Evolutionary conservation across 92 coral and sea anemone species (phyloP).

Genomic region (Chrysogorgia sp.): DNA sequence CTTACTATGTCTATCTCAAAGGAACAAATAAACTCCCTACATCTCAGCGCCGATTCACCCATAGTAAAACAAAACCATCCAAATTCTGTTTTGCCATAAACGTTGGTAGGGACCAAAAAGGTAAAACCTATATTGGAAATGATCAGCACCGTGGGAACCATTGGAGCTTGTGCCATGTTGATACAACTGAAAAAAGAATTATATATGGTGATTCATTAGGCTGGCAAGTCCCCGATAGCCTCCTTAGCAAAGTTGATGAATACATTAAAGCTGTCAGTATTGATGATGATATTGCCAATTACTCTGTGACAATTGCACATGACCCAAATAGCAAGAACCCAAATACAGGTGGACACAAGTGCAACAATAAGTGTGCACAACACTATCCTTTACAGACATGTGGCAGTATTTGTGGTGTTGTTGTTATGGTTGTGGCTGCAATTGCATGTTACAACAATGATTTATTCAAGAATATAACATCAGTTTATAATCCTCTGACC

Average conservation of each 20-base stretch:
- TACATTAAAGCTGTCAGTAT: conserved; percentile 19
- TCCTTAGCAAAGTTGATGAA: conserved; percentile 32
- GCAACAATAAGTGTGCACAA: conserved; percentile 22
- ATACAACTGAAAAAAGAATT: conserved; percentile 12
- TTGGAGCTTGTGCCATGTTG: conserved; percentile 52
- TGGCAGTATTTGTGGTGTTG: conserved; percentile 40
- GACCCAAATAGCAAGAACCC: conserved; percentile 6
- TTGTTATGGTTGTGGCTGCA: conserved; percentile 51
- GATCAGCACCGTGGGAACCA: conserved; percentile 40
- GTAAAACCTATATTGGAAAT: conserved; percentile 41
- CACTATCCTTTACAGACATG: conserved; percentile 47
- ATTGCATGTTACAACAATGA: conserved; percentile 45
- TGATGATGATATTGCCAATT: neutral
- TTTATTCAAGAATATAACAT: conserved; percentile 28
- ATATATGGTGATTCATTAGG: conserved; percentile 52
- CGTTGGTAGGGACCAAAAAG: conserved; percentile 33
- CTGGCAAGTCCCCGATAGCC: conserved; percentile 45
- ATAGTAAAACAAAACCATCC: neutral
- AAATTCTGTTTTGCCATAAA: conserved; percentile 29
- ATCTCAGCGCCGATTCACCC: conserved; percentile 1
- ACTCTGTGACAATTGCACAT: conserved; percentile 6
- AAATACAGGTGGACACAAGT: conserved; percentile 13
- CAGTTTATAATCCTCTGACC: conserved; percentile 11
- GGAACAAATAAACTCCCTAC: conserved; percentile 9
- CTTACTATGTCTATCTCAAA: conserved; percentile 42